Evolutionary conservation across 2,888 invertebrate species (phyloP), one percentile per base, ranked within the genome.

Genomic region (Minunthozetes semirufus): DNA sequence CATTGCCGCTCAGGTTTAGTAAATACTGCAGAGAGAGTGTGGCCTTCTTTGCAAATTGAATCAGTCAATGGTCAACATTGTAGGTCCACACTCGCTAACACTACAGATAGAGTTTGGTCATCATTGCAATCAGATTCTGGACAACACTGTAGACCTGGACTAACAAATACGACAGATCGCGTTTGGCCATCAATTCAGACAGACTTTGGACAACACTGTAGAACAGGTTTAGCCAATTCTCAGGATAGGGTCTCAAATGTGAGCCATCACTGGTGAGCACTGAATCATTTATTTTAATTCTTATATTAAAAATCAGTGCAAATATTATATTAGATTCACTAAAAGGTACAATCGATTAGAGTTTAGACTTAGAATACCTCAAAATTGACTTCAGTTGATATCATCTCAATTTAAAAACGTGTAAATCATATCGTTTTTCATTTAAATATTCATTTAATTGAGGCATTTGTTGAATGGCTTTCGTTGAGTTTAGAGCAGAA

Each of bases 51-150:
- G 5, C 56, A 56, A 56, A 13, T 22, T 11, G 56, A 56, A n/a
- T 61, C 61, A 27, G n/a, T n/a, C n/a, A n/a, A n/a, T n/a, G 53
- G 53, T 2, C 53, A 53, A 53, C 59, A 59, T 13, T 59, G 59
- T 27, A 4, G 59, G 17, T 59, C 59, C 5, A 59, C 25, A 9
- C 59, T 59, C 3, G 27, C 27, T 3, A 59, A 22, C 5, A 25
- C 11, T 25, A 6, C 59, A 13, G 59, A 59, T 1, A 2, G 59
- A 25, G 59, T 59, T 11, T 22, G 59, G 50, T 50, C 50, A 1
- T 9, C 56, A 56, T 22, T 56, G 6, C 56, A 56, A 56, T 0
- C 56, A 4, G 56, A 56, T 13, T 61, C 61, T 15, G 61, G 33
- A 15, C 61, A 61, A 29, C 61, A 61, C 22, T 61, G 61, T n/a